Evolutionary conservation across 23 tunicate species (phyloP), one percentile per base, ranked within the genome.

Genomic region (Ciona savignyi): DNA sequence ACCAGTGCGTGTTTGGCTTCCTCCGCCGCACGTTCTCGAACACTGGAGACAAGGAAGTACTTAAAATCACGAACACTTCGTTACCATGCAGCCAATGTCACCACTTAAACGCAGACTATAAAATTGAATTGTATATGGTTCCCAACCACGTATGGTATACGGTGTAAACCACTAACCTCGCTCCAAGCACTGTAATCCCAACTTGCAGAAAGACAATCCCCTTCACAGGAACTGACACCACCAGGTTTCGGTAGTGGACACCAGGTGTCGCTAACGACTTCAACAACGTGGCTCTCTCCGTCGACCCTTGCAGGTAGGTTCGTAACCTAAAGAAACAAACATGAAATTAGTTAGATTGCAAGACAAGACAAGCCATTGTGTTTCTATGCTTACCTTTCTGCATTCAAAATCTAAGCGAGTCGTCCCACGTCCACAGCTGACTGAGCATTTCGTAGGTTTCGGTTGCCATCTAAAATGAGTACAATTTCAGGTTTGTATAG

Each of bases 131-230:
- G n/a, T n/a, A n/a, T n/a, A n/a, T n/a, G n/a, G n/a, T n/a, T n/a
- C n/a, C n/a, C n/a, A n/a, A n/a, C n/a, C n/a, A n/a, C n/a, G n/a
- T n/a, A n/a, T n/a, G n/a, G n/a, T n/a, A n/a, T n/a, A n/a, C n/a
- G n/a, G n/a, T n/a, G n/a, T n/a, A n/a, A n/a, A n/a, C n/a, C 75
- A 35, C 71, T 30, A 34, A 89, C 97, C 71, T 71, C 60, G 28
- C 79, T 49, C 97, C 97, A 91, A 34, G 76, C 66, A 30, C 74
- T 77, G 77, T 91, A 91, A 23, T 63, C 29, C 97, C 97, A 91
- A 2, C 69, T 15, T 6, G 87, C 71, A 31, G 78, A 73, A 4
- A 91, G 67, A 67, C 97, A 91, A 42, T 72, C 83, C 42, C 97
- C 97, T n/a, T 72, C 23, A 71, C 97, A 91, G 60, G 70, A 31